Percentiles rank a stretch among this genome's conserved stretches.
Conservation (phyloP, 2,113 vertebrate genomes). For the Ellobius talpinus region DNA sequence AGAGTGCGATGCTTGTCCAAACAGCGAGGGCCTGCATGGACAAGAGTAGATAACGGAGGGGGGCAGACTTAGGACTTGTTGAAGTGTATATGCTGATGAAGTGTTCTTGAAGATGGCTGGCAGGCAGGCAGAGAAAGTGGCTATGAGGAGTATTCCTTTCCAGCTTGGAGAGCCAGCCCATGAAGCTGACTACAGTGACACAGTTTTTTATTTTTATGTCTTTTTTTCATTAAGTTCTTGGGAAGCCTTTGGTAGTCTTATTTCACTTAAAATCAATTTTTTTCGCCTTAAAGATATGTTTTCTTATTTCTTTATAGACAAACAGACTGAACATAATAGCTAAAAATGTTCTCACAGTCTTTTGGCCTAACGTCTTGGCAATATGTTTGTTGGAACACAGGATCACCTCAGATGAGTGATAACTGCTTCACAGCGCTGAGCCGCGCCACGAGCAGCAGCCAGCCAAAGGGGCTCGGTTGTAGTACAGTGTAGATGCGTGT, state of each 20-base stretch:
- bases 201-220: background rate
- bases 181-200: background rate
- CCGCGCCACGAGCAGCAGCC: background rate
- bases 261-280: background rate
- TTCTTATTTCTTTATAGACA: slow-evolving; percentile 2
- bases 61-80: background rate
- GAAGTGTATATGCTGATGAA: background rate
- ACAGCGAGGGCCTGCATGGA: background rate
- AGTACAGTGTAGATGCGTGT: background rate
- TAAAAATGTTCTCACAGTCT: background rate
- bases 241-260: background rate
- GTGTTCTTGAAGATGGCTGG: background rate
- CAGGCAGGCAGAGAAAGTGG: background rate
- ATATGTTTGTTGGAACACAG: background rate
- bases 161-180: background rate
- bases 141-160: background rate
- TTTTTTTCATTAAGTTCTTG: background rate
- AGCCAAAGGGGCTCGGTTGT: background rate
- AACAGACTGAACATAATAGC: background rate
- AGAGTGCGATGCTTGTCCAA: background rate
- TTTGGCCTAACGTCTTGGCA: background rate
- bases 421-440: background rate
- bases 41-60: background rate
- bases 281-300: background rate
- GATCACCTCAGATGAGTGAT: background rate